These are phyloP conservation scores for Hippopotamyrus pictus DNA, from an alignment of 2,797 vertebrate genomes.

Conservation along the genomic window DNA sequence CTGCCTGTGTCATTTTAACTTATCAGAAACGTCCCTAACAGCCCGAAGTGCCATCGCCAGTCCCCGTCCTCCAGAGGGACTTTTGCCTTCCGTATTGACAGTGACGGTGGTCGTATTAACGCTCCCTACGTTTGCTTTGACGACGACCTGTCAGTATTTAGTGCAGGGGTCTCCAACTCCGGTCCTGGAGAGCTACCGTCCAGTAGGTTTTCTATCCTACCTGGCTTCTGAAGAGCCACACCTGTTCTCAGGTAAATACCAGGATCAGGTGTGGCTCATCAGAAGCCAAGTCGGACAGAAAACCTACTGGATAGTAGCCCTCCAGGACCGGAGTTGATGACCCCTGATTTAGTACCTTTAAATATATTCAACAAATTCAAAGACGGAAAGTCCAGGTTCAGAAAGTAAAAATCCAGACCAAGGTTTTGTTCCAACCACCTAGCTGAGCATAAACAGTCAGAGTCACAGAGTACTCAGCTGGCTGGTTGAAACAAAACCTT, in stretches of 20 bases:
- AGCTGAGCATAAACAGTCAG: not conserved
- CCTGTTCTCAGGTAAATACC: no score
- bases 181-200: no score
- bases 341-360: not conserved
- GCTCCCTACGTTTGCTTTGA: constrained; percentile 61
- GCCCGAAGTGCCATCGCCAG: constrained; percentile 62
- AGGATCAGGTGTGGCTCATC: no score
- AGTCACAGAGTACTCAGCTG: not conserved
- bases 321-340: no score
- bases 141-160: constrained; percentile 57
- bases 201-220: no score
- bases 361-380: not conserved
- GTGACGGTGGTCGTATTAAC: no score
- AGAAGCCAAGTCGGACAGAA: no score
- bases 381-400: not conserved
- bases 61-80: constrained; percentile 37
- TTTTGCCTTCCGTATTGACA: constrained; percentile 55
- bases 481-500: not conserved
- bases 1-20: not conserved
- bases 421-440: not conserved
- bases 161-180: no score
- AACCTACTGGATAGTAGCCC: no score
- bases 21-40: constrained; percentile 37
- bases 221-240: no score
- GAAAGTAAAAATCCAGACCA: not conserved